These are phyloP conservation scores for Synergus itoensis DNA, from an alignment of 2,888 invertebrate species.

Conservation along the genomic window DNA sequence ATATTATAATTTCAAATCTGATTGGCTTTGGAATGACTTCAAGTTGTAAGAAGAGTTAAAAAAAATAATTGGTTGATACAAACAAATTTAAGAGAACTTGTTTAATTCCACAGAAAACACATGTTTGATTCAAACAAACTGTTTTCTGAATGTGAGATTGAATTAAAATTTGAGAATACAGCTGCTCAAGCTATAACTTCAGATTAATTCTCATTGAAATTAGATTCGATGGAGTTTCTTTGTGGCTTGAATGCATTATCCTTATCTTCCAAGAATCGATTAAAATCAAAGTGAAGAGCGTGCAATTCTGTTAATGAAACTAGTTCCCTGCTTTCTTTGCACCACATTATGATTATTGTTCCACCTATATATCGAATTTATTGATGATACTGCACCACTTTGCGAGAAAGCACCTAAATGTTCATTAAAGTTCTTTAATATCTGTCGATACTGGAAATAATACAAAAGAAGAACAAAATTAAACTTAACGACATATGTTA, in stretches of 20 bases:
- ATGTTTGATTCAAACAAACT: no score
- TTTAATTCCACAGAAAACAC: no score
- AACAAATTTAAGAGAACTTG: no score
- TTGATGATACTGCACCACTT: slow-evolving; percentile 4
- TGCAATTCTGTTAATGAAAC: slow-evolving; percentile 3
- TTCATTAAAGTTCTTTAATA: not conserved
- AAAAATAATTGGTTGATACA: no score
- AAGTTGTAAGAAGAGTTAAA: no score
- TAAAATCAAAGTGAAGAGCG: not conserved
- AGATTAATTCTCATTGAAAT: not conserved
- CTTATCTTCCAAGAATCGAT: not conserved
- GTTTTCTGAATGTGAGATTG: not conserved
- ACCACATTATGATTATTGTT: slow-evolving; percentile 2
- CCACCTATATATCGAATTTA: not conserved
- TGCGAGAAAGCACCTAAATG: not conserved
- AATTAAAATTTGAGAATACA: no score
- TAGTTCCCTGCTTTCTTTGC: not conserved
- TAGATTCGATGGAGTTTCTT: not conserved
- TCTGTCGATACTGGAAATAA: not conserved
- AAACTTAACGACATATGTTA: no score
- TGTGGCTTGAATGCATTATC: not conserved
- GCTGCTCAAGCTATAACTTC: not conserved
- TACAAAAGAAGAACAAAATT: not conserved
- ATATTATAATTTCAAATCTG: no score
- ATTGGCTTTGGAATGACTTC: no score